These are phyloP conservation scores for Cricetomys ansorgei DNA, from an alignment of 2,113 vertebrate genomes.

Conservation along the genomic window DNA sequence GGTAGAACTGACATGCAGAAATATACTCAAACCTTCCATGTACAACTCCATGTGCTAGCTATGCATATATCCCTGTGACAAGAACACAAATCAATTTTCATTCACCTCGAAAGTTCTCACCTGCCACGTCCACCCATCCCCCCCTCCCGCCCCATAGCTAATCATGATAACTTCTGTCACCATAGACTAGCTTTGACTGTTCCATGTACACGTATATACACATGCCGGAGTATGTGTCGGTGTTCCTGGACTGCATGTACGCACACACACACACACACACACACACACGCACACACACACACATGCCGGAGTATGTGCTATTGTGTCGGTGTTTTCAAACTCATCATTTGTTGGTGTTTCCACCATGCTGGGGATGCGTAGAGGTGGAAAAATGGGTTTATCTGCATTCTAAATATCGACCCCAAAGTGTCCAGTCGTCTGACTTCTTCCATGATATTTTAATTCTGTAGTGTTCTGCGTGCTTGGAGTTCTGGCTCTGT, in stretches of 20 bases:
- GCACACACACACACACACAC: background rate
- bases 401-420: background rate
- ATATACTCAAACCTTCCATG: background rate
- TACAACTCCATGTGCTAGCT: background rate
- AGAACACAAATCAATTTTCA: background rate
- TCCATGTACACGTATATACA: background rate
- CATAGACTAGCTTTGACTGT: background rate
- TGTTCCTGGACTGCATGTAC: too few species aligned
- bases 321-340: slow-evolving; percentile 17
- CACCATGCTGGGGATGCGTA: background rate
- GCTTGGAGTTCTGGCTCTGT: background rate
- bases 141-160: background rate
- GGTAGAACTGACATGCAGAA: background rate
- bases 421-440: background rate
- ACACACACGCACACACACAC: background rate
- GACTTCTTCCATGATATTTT: background rate
- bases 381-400: background rate
- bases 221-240: background rate
- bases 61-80: background rate
- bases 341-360: background rate
- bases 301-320: background rate
- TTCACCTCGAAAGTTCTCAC: background rate
- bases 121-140: background rate
- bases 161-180: background rate
- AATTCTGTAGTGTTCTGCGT: background rate